phyloP scores from a whole-genome alignment of 2,888 invertebrate genomes.

The Strigamia crassipes region DNA sequence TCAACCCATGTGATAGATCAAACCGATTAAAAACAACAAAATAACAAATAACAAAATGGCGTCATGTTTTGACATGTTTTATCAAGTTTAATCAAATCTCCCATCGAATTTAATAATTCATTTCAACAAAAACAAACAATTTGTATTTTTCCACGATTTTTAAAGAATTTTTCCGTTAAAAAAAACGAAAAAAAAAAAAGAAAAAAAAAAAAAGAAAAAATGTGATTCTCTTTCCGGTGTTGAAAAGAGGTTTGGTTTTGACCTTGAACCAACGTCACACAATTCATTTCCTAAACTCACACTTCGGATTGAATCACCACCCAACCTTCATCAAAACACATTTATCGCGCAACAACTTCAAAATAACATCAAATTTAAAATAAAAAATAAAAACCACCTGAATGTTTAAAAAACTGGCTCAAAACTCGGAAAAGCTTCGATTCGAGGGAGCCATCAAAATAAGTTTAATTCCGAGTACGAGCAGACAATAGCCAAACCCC shows the following conservation, averaged over 20 bases:
- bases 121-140: too few species aligned
- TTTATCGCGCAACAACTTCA: too few species aligned
- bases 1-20: too few species aligned
- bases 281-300: neutral
- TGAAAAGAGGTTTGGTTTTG: conserved; percentile 1
- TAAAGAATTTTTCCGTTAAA: neutral
- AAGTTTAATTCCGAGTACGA: neutral
- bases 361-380: too few species aligned
- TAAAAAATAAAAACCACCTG: neutral
- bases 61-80: too few species aligned
- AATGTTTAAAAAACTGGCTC: neutral
- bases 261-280: conserved; percentile 4
- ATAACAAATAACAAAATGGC: too few species aligned
- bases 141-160: too few species aligned
- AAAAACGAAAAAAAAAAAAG: neutral
- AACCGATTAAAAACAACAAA: too few species aligned
- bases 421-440: neutral
- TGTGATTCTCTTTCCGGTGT: neutral
- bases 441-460: neutral
- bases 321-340: neutral
- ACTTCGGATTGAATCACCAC: neutral
- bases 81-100: too few species aligned
- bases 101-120: too few species aligned
- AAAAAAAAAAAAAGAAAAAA: too few species aligned
- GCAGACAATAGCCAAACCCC: neutral